Evolutionary conservation across 2,797 vertebrate species (phyloP).

Genomic region (Xerus rutilus): DNA sequence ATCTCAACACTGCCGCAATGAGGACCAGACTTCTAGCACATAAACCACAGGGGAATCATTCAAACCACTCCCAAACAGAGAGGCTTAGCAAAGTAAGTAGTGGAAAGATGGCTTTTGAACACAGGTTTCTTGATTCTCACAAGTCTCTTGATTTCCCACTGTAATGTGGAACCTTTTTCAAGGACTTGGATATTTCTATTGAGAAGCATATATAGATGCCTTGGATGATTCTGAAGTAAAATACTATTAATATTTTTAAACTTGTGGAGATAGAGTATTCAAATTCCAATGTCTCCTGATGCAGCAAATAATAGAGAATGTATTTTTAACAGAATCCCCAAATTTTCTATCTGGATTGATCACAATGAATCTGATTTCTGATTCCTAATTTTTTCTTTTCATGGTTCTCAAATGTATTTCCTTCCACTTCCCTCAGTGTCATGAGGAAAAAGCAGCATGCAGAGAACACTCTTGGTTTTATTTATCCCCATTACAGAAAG

Average conservation of each 20-base stretch:
- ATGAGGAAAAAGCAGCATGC: not conserved
- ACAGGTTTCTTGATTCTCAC: not conserved
- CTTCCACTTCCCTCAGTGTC: not conserved
- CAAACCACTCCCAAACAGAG: not conserved
- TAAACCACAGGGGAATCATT: not conserved
- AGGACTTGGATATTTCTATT: not conserved
- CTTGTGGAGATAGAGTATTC: not conserved
- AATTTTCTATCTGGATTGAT: not conserved
- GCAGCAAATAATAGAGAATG: slow-evolving; percentile 3
- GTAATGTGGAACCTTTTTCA: not conserved
- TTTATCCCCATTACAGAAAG: not conserved
- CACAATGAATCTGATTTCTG: slow-evolving; percentile 6
- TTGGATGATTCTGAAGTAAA: slow-evolving; percentile 3
- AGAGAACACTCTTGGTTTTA: slow-evolving; percentile 14
- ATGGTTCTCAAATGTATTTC: not conserved
- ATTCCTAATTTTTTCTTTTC: not conserved
- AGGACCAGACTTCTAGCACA: not conserved
- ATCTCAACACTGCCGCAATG: not conserved
- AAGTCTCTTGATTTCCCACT: not conserved
- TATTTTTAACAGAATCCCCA: slow-evolving; percentile 23
- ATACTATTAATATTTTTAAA: not conserved
- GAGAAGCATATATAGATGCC: not conserved
- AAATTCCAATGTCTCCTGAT: slow-evolving; percentile 8
- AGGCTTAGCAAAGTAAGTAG: not conserved
- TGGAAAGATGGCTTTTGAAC: not conserved